A percentile compares a stretch with the other conserved stretches of the same genome.
These are phyloP conservation scores for Tyrannus savana DNA, from an alignment of 2,113 vertebrate species.

Conservation along the genomic window DNA sequence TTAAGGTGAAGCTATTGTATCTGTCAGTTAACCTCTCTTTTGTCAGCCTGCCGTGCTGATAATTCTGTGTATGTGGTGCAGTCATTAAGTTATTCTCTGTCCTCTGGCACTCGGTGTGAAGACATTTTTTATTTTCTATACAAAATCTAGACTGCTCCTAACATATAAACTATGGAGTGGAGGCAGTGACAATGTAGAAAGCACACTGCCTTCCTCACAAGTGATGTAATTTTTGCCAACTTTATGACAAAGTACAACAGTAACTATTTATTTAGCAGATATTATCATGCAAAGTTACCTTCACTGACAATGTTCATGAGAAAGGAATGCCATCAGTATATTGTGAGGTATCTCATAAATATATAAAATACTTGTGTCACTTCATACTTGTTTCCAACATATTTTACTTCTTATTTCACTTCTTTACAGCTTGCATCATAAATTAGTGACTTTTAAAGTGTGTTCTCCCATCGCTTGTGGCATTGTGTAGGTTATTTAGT, in stretches of 20 bases:
- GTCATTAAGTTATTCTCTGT: not conserved
- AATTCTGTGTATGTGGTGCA: not conserved
- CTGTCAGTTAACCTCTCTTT: constrained; percentile 52
- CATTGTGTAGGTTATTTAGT: constrained; percentile 6
- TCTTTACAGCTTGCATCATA: constrained; percentile 31
- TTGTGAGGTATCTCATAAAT: not conserved
- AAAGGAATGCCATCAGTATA: not conserved
- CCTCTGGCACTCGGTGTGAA: not conserved
- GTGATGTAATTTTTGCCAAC: not conserved
- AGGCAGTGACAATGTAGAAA: not conserved
- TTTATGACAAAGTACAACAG: not conserved
- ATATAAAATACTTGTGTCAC: not conserved
- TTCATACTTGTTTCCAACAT: not conserved
- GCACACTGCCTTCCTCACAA: not conserved
- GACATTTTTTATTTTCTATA: not conserved
- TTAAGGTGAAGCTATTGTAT: constrained; percentile 45
- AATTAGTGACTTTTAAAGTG: constrained; percentile 18
- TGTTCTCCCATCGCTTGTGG: constrained; percentile 19
- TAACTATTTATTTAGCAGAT: not conserved
- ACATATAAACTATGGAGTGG: not conserved
- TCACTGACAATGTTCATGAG: not conserved
- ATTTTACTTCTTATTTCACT: constrained; percentile 7
- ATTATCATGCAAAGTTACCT: not conserved
- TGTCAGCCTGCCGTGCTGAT: constrained; percentile 33
- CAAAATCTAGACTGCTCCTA: not conserved